Conservation (phyloP, 2,797 vertebrate species). For the Spinibarbus caldwelli region DNA sequence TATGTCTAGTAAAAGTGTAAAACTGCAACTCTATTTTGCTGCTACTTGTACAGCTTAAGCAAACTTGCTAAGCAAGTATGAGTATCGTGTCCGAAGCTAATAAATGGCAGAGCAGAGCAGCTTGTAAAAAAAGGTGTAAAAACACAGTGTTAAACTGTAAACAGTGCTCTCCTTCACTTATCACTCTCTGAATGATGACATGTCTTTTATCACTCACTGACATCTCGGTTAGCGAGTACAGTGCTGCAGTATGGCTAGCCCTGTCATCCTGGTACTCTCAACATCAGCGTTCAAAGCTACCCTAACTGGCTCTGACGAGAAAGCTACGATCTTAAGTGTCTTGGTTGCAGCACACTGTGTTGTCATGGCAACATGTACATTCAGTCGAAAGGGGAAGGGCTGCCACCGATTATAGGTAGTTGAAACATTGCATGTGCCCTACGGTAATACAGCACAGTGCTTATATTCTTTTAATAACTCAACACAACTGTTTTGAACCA, state of each 20-base stretch:
- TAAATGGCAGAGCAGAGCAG: constrained; percentile 60
- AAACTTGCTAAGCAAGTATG: constrained; percentile 49
- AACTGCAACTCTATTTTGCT: constrained; percentile 21
- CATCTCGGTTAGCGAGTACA: constrained; percentile 52
- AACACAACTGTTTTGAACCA: constrained; percentile 72
- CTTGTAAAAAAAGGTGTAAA: constrained; percentile 61
- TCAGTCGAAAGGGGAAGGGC: constrained; percentile 69
- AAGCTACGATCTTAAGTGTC: constrained; percentile 70
- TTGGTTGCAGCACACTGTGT: constrained; percentile 68
- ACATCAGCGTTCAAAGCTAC: constrained; percentile 35
- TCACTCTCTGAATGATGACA: constrained; percentile 52
- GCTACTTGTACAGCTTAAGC: constrained; percentile 49
- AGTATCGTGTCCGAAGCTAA: constrained; percentile 51
- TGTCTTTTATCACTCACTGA: constrained; percentile 42
- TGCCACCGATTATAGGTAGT: constrained; percentile 73
- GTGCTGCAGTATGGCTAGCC: constrained; percentile 62
- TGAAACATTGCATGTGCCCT: constrained; percentile 69
- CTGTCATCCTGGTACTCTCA: constrained; percentile 56
- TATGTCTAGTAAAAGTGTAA: constrained; percentile 26
- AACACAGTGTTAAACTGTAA: constrained; percentile 67
- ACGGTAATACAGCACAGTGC: constrained; percentile 77
- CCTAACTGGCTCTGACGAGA: constrained; percentile 46
- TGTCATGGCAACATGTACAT: constrained; percentile 74
- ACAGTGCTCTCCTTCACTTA: constrained; percentile 61
- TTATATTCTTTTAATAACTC: constrained; percentile 72